Percentiles rank a stretch among this genome's conserved stretches.
Conservation (phyloP, 2,797 vertebrate species). For the Aselliscus stoliczkanus region DNA sequence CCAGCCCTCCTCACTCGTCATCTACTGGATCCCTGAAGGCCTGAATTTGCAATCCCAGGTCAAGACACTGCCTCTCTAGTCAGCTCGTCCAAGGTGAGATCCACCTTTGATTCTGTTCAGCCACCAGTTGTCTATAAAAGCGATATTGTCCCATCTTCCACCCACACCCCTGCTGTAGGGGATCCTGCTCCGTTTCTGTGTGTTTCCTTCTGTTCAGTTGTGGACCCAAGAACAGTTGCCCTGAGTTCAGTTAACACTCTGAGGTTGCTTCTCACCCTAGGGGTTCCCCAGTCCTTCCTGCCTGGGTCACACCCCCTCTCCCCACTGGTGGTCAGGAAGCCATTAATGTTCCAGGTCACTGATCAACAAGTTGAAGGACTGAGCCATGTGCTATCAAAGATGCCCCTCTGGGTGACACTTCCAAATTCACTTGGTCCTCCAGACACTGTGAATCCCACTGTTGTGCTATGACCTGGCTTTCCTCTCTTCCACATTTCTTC, state of each 20-base stretch:
- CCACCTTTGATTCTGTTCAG: background rate
- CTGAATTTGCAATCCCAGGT: background rate
- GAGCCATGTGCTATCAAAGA: background rate
- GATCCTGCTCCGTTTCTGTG: background rate
- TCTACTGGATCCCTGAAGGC: background rate
- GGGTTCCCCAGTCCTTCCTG: background rate
- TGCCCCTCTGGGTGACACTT: background rate
- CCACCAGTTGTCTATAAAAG: background rate
- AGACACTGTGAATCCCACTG: background rate
- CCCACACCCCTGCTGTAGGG: background rate
- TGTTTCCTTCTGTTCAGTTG: background rate
- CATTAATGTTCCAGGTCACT: background rate
- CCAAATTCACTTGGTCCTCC: background rate
- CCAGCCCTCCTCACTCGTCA: background rate
- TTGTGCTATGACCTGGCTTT: background rate
- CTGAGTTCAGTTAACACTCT: background rate
- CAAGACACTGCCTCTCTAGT: background rate
- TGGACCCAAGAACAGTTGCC: background rate
- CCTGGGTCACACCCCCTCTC: no score
- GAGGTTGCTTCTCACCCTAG: background rate
- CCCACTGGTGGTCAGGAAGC: background rate
- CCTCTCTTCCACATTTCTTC: background rate
- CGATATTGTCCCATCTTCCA: background rate
- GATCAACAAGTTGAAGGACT: background rate
- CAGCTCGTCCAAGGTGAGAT: background rate